Percentiles rank a stretch among this genome's conserved stretches.
Evolutionary conservation across 2,113 vertebrate species (phyloP).

Genomic region (Podarcis raffonei): DNA sequence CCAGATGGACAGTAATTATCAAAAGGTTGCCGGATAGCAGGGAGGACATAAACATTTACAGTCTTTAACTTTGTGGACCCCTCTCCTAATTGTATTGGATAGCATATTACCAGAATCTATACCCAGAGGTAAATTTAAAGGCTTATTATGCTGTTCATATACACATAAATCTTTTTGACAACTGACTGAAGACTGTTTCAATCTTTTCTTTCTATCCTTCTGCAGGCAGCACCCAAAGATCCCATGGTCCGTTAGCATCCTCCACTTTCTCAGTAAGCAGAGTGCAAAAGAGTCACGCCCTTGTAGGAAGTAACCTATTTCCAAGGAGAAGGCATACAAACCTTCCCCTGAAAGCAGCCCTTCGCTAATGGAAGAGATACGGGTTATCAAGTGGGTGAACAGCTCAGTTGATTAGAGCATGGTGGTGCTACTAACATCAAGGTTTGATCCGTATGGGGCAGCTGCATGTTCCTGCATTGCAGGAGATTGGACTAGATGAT

Average conservation of each 20-base stretch:
- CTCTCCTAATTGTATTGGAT: neutral
- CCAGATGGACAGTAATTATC: neutral
- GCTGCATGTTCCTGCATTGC: too few relatives aligned
- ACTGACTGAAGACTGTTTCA: neutral
- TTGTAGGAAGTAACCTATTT: conserved; percentile 29
- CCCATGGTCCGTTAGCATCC: conserved; percentile 16
- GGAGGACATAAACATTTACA: too few relatives aligned
- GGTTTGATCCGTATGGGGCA: too few relatives aligned
- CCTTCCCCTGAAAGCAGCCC: too few relatives aligned
- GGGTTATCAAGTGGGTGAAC: neutral
- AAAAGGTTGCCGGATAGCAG: neutral
- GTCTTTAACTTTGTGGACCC: neutral
- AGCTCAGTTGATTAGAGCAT: neutral
- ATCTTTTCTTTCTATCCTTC: neutral
- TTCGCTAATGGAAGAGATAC: too few relatives aligned
- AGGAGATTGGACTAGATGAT: too few relatives aligned
- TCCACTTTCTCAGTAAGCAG: conserved; percentile 13
- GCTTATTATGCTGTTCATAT: neutral
- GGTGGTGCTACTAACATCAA: too few relatives aligned
- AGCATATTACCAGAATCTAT: too few relatives aligned
- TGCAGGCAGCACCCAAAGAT: neutral
- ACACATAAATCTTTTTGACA: neutral
- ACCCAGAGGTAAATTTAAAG: neutral
- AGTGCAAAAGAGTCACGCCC: conserved; percentile 30
- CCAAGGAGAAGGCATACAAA: conserved; percentile 20